Percentiles rank a stretch among this genome's conserved stretches.
Evolutionary conservation across 2,113 vertebrate genomes (phyloP).

Genomic region (Lipophrys pholis): DNA sequence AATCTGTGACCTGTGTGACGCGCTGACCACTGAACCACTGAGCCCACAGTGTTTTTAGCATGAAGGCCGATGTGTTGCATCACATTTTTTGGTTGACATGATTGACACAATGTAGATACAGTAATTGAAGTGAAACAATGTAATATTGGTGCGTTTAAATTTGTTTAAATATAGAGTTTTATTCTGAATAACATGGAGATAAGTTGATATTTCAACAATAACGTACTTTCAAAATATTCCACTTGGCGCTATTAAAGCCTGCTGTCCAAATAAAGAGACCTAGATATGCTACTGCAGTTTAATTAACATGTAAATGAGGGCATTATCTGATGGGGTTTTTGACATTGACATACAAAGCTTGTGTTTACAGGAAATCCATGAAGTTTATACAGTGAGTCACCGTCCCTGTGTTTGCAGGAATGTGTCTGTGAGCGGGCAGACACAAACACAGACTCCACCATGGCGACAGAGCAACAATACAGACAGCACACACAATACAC

Average conservation of each 20-base stretch:
- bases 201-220: too few relatives aligned
- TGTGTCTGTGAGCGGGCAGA: slow-evolving; percentile 33
- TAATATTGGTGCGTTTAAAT: too few relatives aligned
- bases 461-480: slow-evolving; percentile 56
- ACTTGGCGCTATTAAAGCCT: background rate
- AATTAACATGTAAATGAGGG: background rate
- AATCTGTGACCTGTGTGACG: too few relatives aligned
- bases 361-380: slow-evolving; percentile 39
- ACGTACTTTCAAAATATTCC: background rate
- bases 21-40: too few relatives aligned
- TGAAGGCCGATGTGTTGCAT: too few relatives aligned
- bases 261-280: background rate
- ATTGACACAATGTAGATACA: too few relatives aligned
- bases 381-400: slow-evolving; percentile 44
- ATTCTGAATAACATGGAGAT: too few relatives aligned
- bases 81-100: too few relatives aligned
- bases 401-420: slow-evolving; percentile 37
- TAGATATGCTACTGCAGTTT: background rate
- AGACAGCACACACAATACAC: slow-evolving; percentile 21
- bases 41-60: too few relatives aligned
- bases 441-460: slow-evolving; percentile 53
- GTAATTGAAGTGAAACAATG: too few relatives aligned
- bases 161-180: too few relatives aligned
- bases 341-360: background rate
- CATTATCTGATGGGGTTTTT: background rate